Evolutionary conservation across 2,888 invertebrate genomes (phyloP), one percentile per base, ranked within the genome.

Genomic region (Meta bourneti): DNA sequence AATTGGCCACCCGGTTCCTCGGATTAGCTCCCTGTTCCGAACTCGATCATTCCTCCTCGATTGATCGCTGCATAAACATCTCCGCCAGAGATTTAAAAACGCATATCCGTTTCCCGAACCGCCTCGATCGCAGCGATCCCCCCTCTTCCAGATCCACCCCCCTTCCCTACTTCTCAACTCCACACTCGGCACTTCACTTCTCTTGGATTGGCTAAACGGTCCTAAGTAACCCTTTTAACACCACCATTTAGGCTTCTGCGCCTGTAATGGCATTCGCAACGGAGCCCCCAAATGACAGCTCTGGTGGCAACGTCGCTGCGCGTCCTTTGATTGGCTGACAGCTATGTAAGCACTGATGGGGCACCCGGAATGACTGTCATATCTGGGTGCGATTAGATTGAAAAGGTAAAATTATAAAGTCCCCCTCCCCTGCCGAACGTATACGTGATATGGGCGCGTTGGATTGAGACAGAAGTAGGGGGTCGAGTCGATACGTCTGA

Each of bases 171-270:
- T 49, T 11, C 82, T 82, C 69, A 85, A 85, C 85, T 77, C 69
- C 16, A n/a, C 71, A 51, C 72, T 77, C 69, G 20, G 20, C 71
- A 51, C 72, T 72, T 61, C 80, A 77, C 51, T 77, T 77, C 52
- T 61, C 80, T 80, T 61, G 16, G 54, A 61, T 34, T 69, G 84
- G 19, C 86, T 86, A 78, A 80, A 81, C 80, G 72, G 72, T 51
- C n/a, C 77, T 84, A 84, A 90, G 89, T 79, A 90, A 90, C 89
- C 89, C 89, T 90, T 89, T 90, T 90, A 90, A 84, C 84, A 84
- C 84, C 83, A 54, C 61, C 83, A 84, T 90, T 72, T 84, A 79
- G 48, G 87, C 74, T 34, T 87, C 87, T 54, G 83, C 78, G 71
- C 75, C 75, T 72, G 89, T 84, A 90, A 90, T 90, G 89, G 89